phyloP scores from a whole-genome alignment of 2,113 vertebrate species.

The Pollimyrus isidori region DNA sequence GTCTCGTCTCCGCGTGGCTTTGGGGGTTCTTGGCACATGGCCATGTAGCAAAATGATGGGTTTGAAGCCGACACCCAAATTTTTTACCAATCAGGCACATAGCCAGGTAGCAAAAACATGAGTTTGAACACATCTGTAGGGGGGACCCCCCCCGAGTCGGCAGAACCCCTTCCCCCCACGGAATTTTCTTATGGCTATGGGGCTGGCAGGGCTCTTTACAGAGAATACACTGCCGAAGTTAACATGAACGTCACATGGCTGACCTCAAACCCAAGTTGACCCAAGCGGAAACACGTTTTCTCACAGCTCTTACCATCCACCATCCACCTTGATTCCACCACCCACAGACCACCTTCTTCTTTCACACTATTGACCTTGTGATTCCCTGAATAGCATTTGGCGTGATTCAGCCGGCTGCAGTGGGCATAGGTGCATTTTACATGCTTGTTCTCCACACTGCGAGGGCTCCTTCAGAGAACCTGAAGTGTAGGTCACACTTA shows the following conservation, averaged over 20 bases:
- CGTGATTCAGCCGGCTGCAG: not conserved
- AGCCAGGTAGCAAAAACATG: not conserved
- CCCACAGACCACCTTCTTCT: not conserved
- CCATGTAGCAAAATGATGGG: not conserved
- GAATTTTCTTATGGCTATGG: not conserved
- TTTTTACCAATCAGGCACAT: not conserved
- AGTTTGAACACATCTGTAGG: not conserved
- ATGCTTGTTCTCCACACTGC: not conserved
- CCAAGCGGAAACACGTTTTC: not conserved
- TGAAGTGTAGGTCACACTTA: not conserved
- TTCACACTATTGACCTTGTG: not conserved
- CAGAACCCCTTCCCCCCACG: not conserved
- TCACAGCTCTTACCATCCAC: not conserved
- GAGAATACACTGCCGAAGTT: not conserved
- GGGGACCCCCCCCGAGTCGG: not conserved
- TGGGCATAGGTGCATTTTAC: not conserved
- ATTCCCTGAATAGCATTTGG: not conserved
- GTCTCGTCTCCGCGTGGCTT: not conserved
- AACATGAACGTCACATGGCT: not conserved
- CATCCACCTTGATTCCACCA: not conserved
- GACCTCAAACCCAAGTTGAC: not conserved
- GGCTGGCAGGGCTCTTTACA: not conserved
- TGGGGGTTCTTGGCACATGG: not conserved
- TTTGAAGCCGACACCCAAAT: not conserved
- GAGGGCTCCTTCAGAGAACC: not conserved